Base-by-base conservation (phyloP, 2,888 invertebrate species). In the Anorthoa munda region DNA sequence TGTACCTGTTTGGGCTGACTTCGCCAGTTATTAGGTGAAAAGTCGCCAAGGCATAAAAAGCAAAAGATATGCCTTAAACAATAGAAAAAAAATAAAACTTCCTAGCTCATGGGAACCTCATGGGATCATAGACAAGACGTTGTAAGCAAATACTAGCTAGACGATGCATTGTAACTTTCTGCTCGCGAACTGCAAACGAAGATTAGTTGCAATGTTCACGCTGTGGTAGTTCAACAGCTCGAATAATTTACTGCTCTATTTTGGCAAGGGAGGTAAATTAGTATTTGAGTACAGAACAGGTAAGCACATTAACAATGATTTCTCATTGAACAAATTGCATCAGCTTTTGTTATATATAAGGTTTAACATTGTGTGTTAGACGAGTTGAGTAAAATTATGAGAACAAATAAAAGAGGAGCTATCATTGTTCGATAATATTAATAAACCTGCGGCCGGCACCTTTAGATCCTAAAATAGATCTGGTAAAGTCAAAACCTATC, bases 181-280 rank as follows among this genome's bases (percentile, higher is more conserved):
- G 56, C 65, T 65, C 23, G 18, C 17, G 45, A 64, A 78, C 51
- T n/a, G 26, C 48, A 59, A 77, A 78, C 72, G 17, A 72, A 77
- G 66, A 79, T 72, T 64, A 59, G 66, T 79, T 59, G 59, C 18
- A 50, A 55, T 79, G 55, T 72, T 72, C 21, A 23, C 61, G 15
- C n/a, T 50, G 23, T 50, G 23, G 23, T 59, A 48, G 23, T 63
- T 79, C 4, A 58, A 50, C 48, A 59, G 45, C 58, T 72, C 31
- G 17, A 1, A 53, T 79, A 55, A 65, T 46, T 72, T 66, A 72
- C 50, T 48, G 50, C 46, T 46, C 9, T 66, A 51, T 58, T 48
- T 74, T 26, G 26, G 45, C 1, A 2, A 23, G 21, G 18, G 11
- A 31, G 21, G 13, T 51, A 23, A 51, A 51, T 75, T 23, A 46